Percentiles rank a stretch among this genome's conserved stretches.
phyloP scores from a whole-genome alignment of 1,140 invertebrate species.

The Ceratosolen solmsi region DNA sequence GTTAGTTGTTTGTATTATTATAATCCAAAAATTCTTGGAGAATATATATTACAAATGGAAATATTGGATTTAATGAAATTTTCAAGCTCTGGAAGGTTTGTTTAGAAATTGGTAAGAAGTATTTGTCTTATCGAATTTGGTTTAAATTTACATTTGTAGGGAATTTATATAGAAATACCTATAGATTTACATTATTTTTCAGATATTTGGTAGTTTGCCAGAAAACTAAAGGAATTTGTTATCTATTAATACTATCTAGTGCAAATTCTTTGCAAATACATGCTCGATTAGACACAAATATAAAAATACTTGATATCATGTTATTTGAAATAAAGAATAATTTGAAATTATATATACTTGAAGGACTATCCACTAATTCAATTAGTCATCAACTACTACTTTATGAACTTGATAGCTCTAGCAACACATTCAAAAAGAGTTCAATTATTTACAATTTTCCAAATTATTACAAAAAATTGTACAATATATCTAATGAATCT shows the following conservation, averaged over 20 bases:
- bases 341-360: conserved; percentile 57
- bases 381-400: conserved; percentile 54
- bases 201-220: conserved; percentile 58
- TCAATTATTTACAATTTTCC: conserved; percentile 38
- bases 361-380: conserved; percentile 8
- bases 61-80: conserved; percentile 65
- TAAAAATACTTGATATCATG: conserved; percentile 57
- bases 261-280: conserved; percentile 53
- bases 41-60: conserved; percentile 55
- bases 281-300: conserved; percentile 44
- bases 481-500: conserved; percentile 49
- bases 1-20: conserved; percentile 54
- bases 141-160: not conserved
- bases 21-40: conserved; percentile 55
- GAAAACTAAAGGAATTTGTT: conserved; percentile 60
- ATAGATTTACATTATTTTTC: not conserved
- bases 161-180: too few species aligned
- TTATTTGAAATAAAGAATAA: conserved; percentile 52
- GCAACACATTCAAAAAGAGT: conserved; percentile 30
- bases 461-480: conserved; percentile 52
- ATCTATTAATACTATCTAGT: conserved; percentile 56
- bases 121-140: conserved; percentile 32
- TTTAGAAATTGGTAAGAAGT: conserved; percentile 46
- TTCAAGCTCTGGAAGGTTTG: conserved; percentile 63
- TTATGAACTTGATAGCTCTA: conserved; percentile 49